phyloP scores from a whole-genome alignment of 2,113 vertebrate species.

The Pluvialis apricaria region DNA sequence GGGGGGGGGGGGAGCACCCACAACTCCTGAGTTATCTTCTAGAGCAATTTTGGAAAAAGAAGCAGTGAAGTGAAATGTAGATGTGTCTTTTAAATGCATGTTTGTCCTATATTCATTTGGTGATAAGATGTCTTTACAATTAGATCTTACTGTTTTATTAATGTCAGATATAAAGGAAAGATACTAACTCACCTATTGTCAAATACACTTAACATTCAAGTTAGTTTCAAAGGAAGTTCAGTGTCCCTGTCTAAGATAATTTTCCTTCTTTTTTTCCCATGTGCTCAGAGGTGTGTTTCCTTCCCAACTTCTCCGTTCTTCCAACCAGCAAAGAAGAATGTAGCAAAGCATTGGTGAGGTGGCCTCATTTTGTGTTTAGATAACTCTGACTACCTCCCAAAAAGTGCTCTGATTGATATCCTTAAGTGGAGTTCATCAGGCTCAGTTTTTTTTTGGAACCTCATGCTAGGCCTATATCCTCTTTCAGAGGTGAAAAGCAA shows the following conservation, averaged over 20 bases:
- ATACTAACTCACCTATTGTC: neutral
- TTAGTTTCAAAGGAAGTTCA: neutral
- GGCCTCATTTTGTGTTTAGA: neutral
- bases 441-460: neutral
- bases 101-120: neutral
- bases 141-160: neutral
- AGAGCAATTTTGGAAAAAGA: neutral
- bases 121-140: neutral
- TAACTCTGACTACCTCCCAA: constrained; percentile 36
- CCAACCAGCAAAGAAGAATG: constrained; percentile 45
- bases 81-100: neutral
- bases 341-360: constrained; percentile 29
- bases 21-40: neutral
- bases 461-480: neutral
- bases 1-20: neutral
- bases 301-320: neutral
- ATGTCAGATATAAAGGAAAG: neutral
- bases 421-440: neutral
- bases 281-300: neutral
- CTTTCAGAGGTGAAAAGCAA: neutral
- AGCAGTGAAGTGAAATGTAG: neutral
- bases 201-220: neutral
- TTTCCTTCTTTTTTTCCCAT: neutral
- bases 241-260: neutral
- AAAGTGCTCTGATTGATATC: constrained; percentile 6